Base-by-base conservation (phyloP, 2,888 invertebrate species). In the Margaritifera margaritifera region DNA sequence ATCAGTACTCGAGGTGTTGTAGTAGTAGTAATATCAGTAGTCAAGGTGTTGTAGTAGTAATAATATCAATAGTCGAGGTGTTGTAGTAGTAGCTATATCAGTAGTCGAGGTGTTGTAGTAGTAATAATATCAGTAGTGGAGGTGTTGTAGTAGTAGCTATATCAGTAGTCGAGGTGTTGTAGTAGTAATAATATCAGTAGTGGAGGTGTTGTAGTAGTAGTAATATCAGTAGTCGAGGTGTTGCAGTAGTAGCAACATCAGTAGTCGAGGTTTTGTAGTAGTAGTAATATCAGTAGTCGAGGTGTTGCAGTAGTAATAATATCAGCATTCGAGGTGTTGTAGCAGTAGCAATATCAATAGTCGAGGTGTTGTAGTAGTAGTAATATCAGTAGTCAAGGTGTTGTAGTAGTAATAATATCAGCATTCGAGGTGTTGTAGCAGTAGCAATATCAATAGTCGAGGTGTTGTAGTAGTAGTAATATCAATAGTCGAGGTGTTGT, bases 381-480 rank as follows among this genome's bases (percentile, higher is more conserved):
- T 27, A 57, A 27, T 55, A 62, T 55, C 20, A 62, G 51, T 66
- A 50, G 51, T 11, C 25, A 18, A 25, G 55, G 54, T 62, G 31
- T n/a, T n/a, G 19, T 52, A 25, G 57, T 57, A 59, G 62, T 62
- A 50, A 54, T 31, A 55, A 27, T 64, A n/a, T n/a, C n/a, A n/a
- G n/a, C n/a, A n/a, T n/a, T n/a, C n/a, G n/a, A n/a, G n/a, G n/a
- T 52, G 22, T 50, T 54, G 56, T 66, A 25, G 31, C 51, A 24
- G 42, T 60, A 51, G 54, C 56, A 61, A 50, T 66, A 63, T 67
- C 52, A 62, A 62, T 63, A 58, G 24, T 53, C 22, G 31, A 68
- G 64, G 56, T 63, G 68, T 58, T 68, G 68, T 68, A 68, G 62
- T 65, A 56, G 64, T 68, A 61, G 64, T 68, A 68, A 60, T 68